Evolutionary conservation across 2,888 invertebrate genomes (phyloP).

Genomic region (Netelia inedita): DNA sequence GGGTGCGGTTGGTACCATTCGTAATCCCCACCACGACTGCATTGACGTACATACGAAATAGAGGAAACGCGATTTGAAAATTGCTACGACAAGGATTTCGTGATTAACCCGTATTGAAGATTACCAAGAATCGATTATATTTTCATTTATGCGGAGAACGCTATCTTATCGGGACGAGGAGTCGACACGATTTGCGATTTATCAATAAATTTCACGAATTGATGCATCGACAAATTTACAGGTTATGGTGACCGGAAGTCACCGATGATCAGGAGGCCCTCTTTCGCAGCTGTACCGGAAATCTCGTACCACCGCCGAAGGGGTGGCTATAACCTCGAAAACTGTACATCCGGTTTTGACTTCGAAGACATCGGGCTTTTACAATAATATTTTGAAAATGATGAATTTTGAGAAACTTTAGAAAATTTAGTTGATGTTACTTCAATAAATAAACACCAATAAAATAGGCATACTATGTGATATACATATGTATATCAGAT

Average conservation of each 20-base stretch:
- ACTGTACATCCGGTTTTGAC: not conserved
- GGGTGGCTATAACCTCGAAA: not conserved
- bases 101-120: not conserved
- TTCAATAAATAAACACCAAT: not conserved
- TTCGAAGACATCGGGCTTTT: not conserved
- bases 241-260: not conserved
- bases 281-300: not conserved
- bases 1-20: constrained; percentile 59
- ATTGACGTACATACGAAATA: constrained; percentile 18
- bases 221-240: not conserved
- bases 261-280: not conserved
- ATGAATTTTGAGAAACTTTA: too few species aligned
- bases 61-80: not conserved
- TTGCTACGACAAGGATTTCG: not conserved
- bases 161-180: too few species aligned
- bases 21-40: constrained; percentile 25
- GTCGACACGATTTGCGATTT: not conserved
- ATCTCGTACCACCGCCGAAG: not conserved
- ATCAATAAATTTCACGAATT: not conserved
- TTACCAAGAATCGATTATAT: too few species aligned
- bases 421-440: not conserved
- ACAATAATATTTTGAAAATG: too few species aligned
- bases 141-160: too few species aligned
- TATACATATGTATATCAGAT: not conserved
- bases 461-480: not conserved